Evolutionary conservation across 1,140 invertebrate species (phyloP), one percentile per base, ranked within the genome.

Genomic region (Drosophila erecta): DNA sequence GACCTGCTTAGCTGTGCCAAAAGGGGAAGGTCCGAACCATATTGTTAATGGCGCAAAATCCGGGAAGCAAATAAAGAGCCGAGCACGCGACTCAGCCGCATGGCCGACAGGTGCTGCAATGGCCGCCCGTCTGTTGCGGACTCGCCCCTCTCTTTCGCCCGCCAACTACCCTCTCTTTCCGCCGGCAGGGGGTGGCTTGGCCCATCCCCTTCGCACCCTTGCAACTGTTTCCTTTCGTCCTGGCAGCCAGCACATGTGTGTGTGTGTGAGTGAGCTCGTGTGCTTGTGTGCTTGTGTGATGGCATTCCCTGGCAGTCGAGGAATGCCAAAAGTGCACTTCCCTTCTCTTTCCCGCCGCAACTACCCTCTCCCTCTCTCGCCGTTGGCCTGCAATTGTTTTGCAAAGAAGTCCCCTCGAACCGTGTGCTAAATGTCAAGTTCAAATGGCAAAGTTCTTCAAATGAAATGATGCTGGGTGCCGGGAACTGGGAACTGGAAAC

Each of bases 41-140:
- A 90, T 90, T 90, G 70, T 86, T 90, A 85, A 90, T 90, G 77
- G 81, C 84, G 81, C 65, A 79, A 90, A 86, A 90, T 90, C 86
- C 81, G 85, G 78, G 64, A 71, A 57, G 65, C 67, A 71, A 71
- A 71, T 71, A 71, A 71, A 70, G 27, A 49, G 57, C 50, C 64
- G 58, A 71, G 75, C 73, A 79, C 65, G 72, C 79, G 58, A 61
- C 57, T 44, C 33, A 59, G 83, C 55, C 46, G 74, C 86, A 91
- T 90, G 85, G 90, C 89, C 89, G 90, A 62, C 90, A 91, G 85
- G 90, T 91, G 90, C 81, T 77, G 79, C 90, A 85, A 90, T 90
- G 85, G 81, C 85, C 80, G 80, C 59, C 77, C 11, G 76, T 76
- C 58, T 79, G 65, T 27, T 43, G 40, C 33, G 58, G 43, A 54